Evolutionary conservation across 2,113 vertebrate species (phyloP).

Genomic region (Chionodraco myersi): DNA sequence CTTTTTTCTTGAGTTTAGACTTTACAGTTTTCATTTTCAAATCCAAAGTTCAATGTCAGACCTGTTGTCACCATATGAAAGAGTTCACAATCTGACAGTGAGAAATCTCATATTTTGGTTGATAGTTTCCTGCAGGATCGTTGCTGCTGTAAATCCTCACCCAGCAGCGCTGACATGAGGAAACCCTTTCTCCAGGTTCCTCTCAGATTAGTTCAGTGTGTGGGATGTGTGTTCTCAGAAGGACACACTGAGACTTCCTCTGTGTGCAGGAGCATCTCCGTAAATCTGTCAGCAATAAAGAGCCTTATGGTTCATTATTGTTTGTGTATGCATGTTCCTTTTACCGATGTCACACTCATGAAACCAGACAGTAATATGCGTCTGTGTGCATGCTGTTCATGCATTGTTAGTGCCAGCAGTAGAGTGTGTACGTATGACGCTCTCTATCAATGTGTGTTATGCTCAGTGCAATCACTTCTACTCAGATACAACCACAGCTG

Average conservation of each 20-base stretch:
- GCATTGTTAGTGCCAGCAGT: neutral
- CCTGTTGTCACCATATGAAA: neutral
- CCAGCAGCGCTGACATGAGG: no score
- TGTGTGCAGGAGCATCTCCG: neutral
- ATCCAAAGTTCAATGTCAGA: neutral
- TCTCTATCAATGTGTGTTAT: neutral
- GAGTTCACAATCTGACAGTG: neutral
- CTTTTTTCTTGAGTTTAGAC: neutral
- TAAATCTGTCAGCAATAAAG: conserved; percentile 19
- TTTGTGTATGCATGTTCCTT: neutral
- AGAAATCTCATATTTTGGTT: no score
- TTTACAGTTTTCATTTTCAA: neutral
- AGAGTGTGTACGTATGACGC: neutral
- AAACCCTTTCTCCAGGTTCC: neutral
- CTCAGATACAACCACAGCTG: conserved; percentile 20
- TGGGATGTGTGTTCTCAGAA: neutral
- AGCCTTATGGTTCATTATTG: no score
- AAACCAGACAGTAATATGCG: neutral
- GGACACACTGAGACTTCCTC: neutral
- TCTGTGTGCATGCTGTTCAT: neutral
- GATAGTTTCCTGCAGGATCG: neutral
- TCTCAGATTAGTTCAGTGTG: neutral
- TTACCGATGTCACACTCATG: neutral
- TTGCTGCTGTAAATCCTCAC: conserved; percentile 3
- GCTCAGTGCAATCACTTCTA: conserved; percentile 2